Percentiles rank a stretch among this genome's conserved stretches.
Evolutionary conservation across 1,140 invertebrate species (phyloP).

Genomic region (Samia ricini): DNA sequence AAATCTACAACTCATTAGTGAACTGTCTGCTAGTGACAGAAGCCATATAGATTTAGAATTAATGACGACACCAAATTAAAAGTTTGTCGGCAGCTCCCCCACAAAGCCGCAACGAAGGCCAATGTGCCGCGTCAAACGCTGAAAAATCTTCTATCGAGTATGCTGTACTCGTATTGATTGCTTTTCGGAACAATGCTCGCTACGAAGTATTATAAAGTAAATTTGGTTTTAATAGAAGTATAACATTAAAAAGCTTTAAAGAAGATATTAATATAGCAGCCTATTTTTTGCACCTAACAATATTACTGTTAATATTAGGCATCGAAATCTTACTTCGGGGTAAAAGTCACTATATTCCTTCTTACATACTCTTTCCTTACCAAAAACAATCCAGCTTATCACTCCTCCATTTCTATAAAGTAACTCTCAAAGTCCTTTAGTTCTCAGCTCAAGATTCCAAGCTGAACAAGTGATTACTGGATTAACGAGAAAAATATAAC

Average conservation of each 20-base stretch:
- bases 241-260: background rate
- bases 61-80: conserved; percentile 8
- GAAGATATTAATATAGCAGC: too few species aligned
- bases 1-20: conserved; percentile 3
- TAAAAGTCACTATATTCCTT: too few species aligned
- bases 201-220: background rate
- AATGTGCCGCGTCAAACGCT: background rate
- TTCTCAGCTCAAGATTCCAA: too few species aligned
- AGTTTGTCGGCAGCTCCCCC: conserved; percentile 1
- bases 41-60: conserved; percentile 8
- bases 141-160: background rate
- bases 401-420: too few species aligned
- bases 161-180: background rate
- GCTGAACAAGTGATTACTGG: too few species aligned
- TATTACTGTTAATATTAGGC: too few species aligned
- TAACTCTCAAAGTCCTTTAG: too few species aligned
- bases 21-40: conserved; percentile 2
- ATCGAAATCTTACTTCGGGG: too few species aligned
- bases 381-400: too few species aligned
- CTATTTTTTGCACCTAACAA: too few species aligned
- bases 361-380: too few species aligned
- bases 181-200: background rate
- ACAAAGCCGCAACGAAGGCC: background rate
- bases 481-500: too few species aligned
- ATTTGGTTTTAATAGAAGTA: background rate